Evolutionary conservation across 2,888 invertebrate species (phyloP).

Genomic region (Latheticus oryzae): DNA sequence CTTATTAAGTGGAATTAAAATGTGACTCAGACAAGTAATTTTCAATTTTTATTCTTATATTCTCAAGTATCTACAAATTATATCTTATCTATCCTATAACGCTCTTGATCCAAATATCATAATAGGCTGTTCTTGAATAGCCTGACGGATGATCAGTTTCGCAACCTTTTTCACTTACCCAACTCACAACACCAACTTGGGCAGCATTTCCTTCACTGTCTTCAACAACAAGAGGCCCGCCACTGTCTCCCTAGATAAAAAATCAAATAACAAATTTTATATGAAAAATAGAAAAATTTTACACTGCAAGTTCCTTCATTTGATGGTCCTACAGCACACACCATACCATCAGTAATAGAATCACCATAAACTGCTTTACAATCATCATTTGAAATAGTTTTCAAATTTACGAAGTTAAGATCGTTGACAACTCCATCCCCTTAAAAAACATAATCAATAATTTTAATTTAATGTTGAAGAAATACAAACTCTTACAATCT

Average conservation of each 20-base stretch:
- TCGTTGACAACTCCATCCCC: slow-evolving; percentile 24
- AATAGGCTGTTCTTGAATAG: slow-evolving; percentile 21
- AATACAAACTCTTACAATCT: slow-evolving; percentile 18
- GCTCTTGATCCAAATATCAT: slow-evolving; percentile 16
- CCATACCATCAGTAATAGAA: slow-evolving; percentile 18
- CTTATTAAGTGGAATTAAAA: too few species aligned
- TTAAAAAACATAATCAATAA: background rate
- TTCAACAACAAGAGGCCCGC: slow-evolving; percentile 12
- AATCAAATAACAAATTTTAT: background rate
- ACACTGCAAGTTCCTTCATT: slow-evolving; percentile 29
- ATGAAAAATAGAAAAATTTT: too few species aligned
- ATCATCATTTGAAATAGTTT: slow-evolving; percentile 11
- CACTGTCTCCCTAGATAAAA: slow-evolving; percentile 23
- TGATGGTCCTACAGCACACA: slow-evolving; percentile 10
- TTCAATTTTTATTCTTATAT: too few species aligned
- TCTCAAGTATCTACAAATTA: too few species aligned
- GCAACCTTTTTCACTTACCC: slow-evolving; percentile 19
- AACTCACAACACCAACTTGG: slow-evolving; percentile 30
- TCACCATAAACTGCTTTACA: slow-evolving; percentile 19
- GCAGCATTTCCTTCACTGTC: slow-evolving; percentile 9
- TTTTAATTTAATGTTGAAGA: background rate
- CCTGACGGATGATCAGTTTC: slow-evolving; percentile 21
- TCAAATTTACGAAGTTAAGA: slow-evolving; percentile 17
- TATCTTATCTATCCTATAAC: too few species aligned
- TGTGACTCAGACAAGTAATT: too few species aligned